Evolutionary conservation across 2,113 vertebrate species (phyloP), one percentile per base, ranked within the genome.

Genomic region (Trochalopteron elliotii): DNA sequence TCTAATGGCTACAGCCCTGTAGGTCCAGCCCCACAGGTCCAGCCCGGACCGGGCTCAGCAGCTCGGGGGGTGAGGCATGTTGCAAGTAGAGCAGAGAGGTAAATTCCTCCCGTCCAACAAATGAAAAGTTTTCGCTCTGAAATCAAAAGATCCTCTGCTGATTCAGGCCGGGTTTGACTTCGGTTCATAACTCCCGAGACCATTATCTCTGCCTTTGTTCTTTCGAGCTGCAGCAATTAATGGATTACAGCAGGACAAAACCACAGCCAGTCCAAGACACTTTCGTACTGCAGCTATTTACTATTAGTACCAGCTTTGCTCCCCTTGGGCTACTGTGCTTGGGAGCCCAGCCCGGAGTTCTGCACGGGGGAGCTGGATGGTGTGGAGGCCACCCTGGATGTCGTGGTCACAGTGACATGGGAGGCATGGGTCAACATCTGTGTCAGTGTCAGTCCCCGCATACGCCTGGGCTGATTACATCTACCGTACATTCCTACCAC

Each of bases 201-300:
- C 23, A 27, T 85, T 94, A 61, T 95, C 87, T 89, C 63, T 57
- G 77, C 71, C 60, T 94, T 90, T 89, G 68, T 92, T 93, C 68
- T 89, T 90, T 37, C 40, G 27, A 49, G 55, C 78, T 72, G 65
- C 55, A 65, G 49, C 87, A 87, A 83, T 79, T 84, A 91, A 89
- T 61, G 61, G 70, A 65, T 87, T 87, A 55, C 65, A 90, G 78
- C 37, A 53, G 65, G 53, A 68, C 53, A 64, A 30, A 85, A 71
- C 63, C 59, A 12, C 70, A 42, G 81, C 24, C 74, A 71, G 67
- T 28, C 18, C 55, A 22, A 57, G 40, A 49, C 49, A 37, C 64
- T 75, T 52, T 60, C 17, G 19, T 65, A 70, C 49, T 79, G 14
- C 9, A 4, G 20, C 65, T 72, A 39, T 59, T 80, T 28, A 16